phyloP scores from a whole-genome alignment of 1,140 invertebrate species.

The Globodera rostochiensis region DNA sequence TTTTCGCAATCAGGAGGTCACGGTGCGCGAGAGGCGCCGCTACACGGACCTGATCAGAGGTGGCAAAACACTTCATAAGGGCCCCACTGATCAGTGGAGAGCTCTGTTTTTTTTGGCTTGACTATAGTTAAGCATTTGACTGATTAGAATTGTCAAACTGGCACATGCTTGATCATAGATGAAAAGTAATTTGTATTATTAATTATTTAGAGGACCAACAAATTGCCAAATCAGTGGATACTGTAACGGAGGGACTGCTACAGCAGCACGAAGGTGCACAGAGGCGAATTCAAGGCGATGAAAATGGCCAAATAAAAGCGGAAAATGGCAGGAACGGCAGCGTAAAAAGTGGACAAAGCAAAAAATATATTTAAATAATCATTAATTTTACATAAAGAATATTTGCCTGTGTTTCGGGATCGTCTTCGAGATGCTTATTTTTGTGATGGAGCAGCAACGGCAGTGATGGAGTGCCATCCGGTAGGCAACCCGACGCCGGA shows the following conservation, averaged over 20 bases:
- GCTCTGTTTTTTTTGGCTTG: too few relatives aligned
- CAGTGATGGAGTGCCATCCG: slow-evolving; percentile 80
- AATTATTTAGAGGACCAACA: slow-evolving; percentile 37
- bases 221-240: slow-evolving; percentile 55
- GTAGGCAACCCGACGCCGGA: slow-evolving; percentile 84
- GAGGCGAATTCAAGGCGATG: slow-evolving; percentile 31
- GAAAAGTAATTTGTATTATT: slow-evolving; percentile 7
- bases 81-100: too few relatives aligned
- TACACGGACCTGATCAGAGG: slow-evolving; percentile 56
- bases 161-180: neutral
- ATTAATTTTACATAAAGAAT: slow-evolving; percentile 6
- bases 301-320: neutral
- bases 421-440: slow-evolving; percentile 75
- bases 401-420: slow-evolving; percentile 68
- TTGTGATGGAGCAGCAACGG: slow-evolving; percentile 75
- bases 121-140: too few relatives aligned
- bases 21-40: slow-evolving; percentile 58
- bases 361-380: neutral
- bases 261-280: slow-evolving; percentile 41
- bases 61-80: slow-evolving; percentile 3
- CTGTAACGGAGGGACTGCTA: slow-evolving; percentile 35
- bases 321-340: neutral
- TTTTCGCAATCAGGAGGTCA: slow-evolving; percentile 59
- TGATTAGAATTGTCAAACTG: too few relatives aligned
- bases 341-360: neutral